phyloP scores from a whole-genome alignment of 2,113 vertebrate species.

The Nycticorax nycticorax region DNA sequence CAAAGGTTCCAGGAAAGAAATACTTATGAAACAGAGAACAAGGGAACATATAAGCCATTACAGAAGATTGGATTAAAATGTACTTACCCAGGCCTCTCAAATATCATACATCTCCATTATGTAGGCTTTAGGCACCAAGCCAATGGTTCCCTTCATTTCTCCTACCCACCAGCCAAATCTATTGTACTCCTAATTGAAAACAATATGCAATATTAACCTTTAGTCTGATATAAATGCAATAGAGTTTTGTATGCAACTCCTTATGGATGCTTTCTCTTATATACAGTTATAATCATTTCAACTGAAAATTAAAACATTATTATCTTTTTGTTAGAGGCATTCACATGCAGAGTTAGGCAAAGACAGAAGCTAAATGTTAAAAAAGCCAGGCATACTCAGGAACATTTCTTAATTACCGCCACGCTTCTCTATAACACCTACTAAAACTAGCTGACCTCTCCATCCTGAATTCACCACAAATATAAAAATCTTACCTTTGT shows the following conservation, averaged over 20 bases:
- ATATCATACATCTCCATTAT: conserved; percentile 93
- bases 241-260: conserved; percentile 74
- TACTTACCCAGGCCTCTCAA: conserved; percentile 85
- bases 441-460: background rate
- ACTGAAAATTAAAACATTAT: conserved; percentile 71
- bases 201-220: conserved; percentile 85
- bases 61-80: conserved; percentile 85
- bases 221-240: conserved; percentile 77
- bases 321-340: conserved; percentile 58
- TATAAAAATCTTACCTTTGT: background rate
- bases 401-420: background rate
- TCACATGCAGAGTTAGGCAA: conserved; percentile 53
- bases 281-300: conserved; percentile 71
- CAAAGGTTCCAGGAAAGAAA: conserved; percentile 78
- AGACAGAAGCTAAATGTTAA: conserved; percentile 57
- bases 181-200: conserved; percentile 92
- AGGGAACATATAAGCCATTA: conserved; percentile 82
- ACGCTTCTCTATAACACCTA: background rate
- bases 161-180: conserved; percentile 98
- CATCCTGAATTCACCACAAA: background rate
- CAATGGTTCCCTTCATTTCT: conserved; percentile 92
- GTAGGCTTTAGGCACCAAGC: conserved; percentile 96
- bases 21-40: conserved; percentile 77
- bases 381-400: conserved; percentile 22
- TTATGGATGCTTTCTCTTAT: conserved; percentile 72